Evolutionary conservation across 2,113 vertebrate genomes (phyloP), one percentile per base, ranked within the genome.

Genomic region (Platichthys flesus): DNA sequence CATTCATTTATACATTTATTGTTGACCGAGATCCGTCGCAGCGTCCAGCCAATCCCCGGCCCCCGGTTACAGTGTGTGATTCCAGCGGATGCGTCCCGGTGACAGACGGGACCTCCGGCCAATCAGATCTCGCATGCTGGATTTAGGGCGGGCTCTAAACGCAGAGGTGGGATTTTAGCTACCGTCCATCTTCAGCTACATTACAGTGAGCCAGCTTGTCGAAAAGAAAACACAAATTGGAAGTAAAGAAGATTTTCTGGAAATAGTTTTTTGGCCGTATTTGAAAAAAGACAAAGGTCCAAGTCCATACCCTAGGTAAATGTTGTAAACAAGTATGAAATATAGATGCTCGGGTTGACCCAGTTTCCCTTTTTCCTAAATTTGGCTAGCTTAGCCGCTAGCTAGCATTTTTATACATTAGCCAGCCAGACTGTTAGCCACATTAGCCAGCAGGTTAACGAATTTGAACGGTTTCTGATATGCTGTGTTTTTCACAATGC

Each of bases 151-250:
- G 91, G 79, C 21, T 66, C 31, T 2, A 1, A 47, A 60, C 9
- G 58, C 71, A 75, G 85, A 90, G 90, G 90, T 91, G 92, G 90
- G 93, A 91, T 86, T 66, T 92, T 85, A 88, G 88, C 84, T 81
- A 88, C 86, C 94, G 93, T 92, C 94, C 94, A 95, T 95, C 93
- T 95, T 95, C 93, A 93, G 89, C 92, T 92, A 92, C 91, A 91
- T 86, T 93, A 91, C 88, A 90, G 77, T 89, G 85, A 92, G 77
- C 88, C 86, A 92, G 94, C 88, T 90, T 93, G 87, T 91, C 93
- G 93, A 92, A 92, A 91, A 94, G 90, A 93, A 93, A 93, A 92
- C 86, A 92, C 81, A 89, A 90, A 90, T 90, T 90, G 91, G 90
- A 92, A 92, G 85, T 92, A 90, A 94, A 92, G 88, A 93, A 92